Percentiles rank a stretch among this genome's conserved stretches.
phyloP scores from a whole-genome alignment of 2,888 invertebrate species.

The Pyrrhosoma nymphula region DNA sequence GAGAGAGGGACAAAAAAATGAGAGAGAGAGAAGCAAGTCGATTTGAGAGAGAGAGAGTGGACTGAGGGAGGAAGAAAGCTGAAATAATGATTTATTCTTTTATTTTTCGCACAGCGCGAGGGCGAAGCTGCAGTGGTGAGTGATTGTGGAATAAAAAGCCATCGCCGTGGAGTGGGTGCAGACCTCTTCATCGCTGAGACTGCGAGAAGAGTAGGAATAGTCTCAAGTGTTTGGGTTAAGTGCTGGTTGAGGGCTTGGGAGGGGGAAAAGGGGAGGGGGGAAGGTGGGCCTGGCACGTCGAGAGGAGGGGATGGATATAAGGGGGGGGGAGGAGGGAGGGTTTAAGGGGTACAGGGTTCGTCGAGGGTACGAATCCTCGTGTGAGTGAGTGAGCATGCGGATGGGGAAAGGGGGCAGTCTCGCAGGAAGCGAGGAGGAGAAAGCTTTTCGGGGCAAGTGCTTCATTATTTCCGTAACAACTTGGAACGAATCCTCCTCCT shows the following conservation, averaged over 20 bases:
- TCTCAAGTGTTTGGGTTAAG: slow-evolving; percentile 46
- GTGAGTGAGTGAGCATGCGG: not conserved
- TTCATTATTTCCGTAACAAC: slow-evolving; percentile 65
- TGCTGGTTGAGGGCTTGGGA: not conserved
- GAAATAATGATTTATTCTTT: not conserved
- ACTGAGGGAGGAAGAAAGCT: not conserved
- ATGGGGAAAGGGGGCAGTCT: not conserved
- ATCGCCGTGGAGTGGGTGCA: slow-evolving; percentile 33
- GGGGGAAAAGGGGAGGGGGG: not conserved
- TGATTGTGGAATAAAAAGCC: slow-evolving; percentile 64
- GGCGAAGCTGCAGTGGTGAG: not conserved
- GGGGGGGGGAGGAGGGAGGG: not conserved
- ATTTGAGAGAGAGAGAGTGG: not conserved
- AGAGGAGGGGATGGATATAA: too few relatives aligned
- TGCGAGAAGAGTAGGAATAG: slow-evolving; percentile 54
- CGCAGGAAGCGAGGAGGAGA: not conserved
- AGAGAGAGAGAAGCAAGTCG: not conserved
- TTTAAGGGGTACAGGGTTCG: not conserved
- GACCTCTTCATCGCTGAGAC: slow-evolving; percentile 36
- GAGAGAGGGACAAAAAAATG: not conserved
- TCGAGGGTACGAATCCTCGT: not conserved
- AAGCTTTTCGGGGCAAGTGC: slow-evolving; percentile 57
- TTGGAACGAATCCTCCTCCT: slow-evolving; percentile 38
- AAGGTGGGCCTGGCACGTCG: not conserved
- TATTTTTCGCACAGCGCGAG: not conserved